Evolutionary conservation across 2,113 vertebrate genomes (phyloP).

Genomic region (Quiscalus mexicanus): DNA sequence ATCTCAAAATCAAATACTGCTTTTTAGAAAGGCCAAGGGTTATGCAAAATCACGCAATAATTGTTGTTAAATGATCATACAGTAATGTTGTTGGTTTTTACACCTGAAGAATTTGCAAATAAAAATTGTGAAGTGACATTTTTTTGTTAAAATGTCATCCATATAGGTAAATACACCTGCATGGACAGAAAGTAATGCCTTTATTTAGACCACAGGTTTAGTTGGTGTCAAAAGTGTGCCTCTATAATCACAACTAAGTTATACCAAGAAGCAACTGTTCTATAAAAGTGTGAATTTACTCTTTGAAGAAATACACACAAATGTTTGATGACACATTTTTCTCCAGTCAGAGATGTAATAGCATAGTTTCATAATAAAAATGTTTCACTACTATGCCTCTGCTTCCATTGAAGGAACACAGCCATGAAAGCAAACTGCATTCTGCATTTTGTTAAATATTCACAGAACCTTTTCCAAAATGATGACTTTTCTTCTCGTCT

Average conservation of each 20-base stretch:
- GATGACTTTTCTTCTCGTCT: neutral
- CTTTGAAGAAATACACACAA: neutral
- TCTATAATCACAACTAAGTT: neutral
- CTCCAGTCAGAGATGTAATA: neutral
- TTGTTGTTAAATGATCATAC: neutral
- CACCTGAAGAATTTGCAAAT: neutral
- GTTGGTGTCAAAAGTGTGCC: neutral
- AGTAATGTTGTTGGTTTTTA: neutral
- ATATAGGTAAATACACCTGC: neutral
- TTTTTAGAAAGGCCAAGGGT: neutral
- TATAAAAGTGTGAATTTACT: neutral
- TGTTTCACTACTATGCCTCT: neutral
- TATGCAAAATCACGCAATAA: neutral
- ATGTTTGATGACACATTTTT: neutral
- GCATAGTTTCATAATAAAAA: neutral
- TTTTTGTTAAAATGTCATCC: neutral
- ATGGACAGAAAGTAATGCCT: neutral
- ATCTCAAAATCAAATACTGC: neutral
- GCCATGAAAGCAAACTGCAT: neutral
- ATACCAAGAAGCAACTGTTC: neutral
- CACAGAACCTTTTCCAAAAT: neutral
- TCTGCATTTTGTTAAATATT: neutral
- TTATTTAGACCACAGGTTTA: neutral
- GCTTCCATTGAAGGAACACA: neutral
- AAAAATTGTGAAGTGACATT: neutral